Evolutionary conservation across 1,140 invertebrate genomes (phyloP), one percentile per base, ranked within the genome.

Genomic region (Macrotrachela quadricornifera): DNA sequence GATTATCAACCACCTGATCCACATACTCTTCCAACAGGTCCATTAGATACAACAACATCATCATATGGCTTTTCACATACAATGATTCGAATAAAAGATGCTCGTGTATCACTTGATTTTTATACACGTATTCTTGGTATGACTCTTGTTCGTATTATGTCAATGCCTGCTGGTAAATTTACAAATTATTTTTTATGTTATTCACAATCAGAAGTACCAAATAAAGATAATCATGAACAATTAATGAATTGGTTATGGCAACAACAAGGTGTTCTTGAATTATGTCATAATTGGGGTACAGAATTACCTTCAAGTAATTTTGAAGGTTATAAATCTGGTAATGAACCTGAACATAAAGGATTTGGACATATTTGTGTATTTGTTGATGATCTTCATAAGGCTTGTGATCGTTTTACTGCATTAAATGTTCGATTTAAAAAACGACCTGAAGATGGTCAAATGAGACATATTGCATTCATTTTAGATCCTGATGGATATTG

Each of bases 401-500:
- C 85, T 30, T 88, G 84, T 65, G 76, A 80, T 59, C 74, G 81
- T 62, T 92, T 92, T 69, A 83, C 90, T 66, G 71, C 80, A 56
- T 69, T 82, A 43, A 80, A 80, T 42, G 84, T 90, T 18, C 79
- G 83, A 57, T 92, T 92, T 70, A 74, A 85, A 1, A 92, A 92
- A 63, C 81, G 78, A 60, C 85, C 84, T 9, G 76, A 81, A 63
- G 84, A 86, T 65, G 84, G 83, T 58, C 60, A 82, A 66, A 91
- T 91, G 83, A 90, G 85, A 67, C 83, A 81, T 3, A 71, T 92
- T 47, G 87, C 86, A 6, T 91, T 92, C 64, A 85, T 92, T 51
- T 80, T 85, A 62, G 87, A 92, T 69, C 87, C 87, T 0, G 87
- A 92, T 72, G 85, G 85, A 42, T 92, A 92, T 66, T 90, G 85